phyloP scores from a whole-genome alignment of 92 coral and sea anemone genomes.

The Desmophyllum pertusum region DNA sequence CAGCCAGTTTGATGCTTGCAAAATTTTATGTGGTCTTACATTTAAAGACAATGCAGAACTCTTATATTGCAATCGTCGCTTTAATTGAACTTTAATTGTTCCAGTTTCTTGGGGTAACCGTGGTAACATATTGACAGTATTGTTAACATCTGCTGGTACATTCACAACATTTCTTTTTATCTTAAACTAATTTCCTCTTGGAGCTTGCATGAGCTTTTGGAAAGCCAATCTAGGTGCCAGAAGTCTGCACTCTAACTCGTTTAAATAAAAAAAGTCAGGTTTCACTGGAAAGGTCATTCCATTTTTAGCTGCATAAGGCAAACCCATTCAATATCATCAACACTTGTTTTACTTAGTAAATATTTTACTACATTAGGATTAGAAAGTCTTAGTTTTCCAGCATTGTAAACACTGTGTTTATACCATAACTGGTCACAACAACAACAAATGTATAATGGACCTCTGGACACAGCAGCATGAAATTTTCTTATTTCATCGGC shows the following conservation, averaged over 20 bases:
- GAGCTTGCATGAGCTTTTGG: neutral
- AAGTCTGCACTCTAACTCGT: neutral
- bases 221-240: neutral
- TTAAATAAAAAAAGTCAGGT: neutral
- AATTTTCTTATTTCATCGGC: conserved; percentile 14
- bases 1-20: conserved; percentile 59
- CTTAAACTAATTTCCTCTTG: no score
- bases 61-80: neutral
- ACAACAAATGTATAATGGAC: conserved; percentile 10
- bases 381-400: neutral
- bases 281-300: no score
- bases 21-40: conserved; percentile 55
- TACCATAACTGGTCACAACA: conserved; percentile 7
- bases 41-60: conserved; percentile 27
- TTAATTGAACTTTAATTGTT: neutral
- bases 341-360: neutral
- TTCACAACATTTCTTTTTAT: neutral
- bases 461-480: conserved; percentile 14
- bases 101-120: neutral
- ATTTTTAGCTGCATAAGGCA: neutral
- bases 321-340: neutral
- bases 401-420: neutral
- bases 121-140: neutral
- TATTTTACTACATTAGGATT: conserved; percentile 1
- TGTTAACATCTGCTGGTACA: neutral